Base-by-base conservation (phyloP, 2,797 vertebrate genomes). In the Chromobotia macracanthus region DNA sequence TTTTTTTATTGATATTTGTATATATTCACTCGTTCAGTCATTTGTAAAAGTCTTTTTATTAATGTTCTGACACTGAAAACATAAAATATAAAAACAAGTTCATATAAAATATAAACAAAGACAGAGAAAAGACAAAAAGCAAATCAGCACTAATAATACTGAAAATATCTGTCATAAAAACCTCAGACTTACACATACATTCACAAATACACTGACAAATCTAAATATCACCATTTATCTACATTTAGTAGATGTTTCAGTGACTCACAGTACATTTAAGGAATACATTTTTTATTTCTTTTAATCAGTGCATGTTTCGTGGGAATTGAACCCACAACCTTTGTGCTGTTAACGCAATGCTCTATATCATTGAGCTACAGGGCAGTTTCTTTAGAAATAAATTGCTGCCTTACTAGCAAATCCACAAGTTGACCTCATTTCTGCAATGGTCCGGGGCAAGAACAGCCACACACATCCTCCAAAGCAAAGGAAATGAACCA, bases 1-100 rank as follows among this genome's bases (percentile, higher is more conserved):
- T 76, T 75, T 50, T 13, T 72, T 89, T 82, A 85, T 86, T 64
- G 18, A 16, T 55, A 1, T 5, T 31, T 65, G 66, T 21, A 46
- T 55, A 11, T 69, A 15, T 44, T 50, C 35, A 15, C 61, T 21
- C 51, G 25, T 44, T 44, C 12, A 13, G 19, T 3, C 19, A 21
- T 56, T 56, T 23, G 55, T 56, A 12, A 38, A 38, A 38, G 53
- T 19, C 3, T 58, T 25, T 15, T 13, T 58, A 15, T 25, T 13
- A 25, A 58, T 23, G 12, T 25, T 15, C 12, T 58, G 21, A 25
- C 12, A 25, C 2, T 1, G 4, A 18, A 16, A 6, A 16, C 5
- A 18, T 31, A 31, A 16, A 18, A 15, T 50, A 50, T n/a, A 2
- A 51, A n/a, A n/a, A 2, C 41, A 44, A 44, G 11, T 44, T 44